Conservation (phyloP, 2,113 vertebrate species). For the Plestiodon gilberti region DNA sequence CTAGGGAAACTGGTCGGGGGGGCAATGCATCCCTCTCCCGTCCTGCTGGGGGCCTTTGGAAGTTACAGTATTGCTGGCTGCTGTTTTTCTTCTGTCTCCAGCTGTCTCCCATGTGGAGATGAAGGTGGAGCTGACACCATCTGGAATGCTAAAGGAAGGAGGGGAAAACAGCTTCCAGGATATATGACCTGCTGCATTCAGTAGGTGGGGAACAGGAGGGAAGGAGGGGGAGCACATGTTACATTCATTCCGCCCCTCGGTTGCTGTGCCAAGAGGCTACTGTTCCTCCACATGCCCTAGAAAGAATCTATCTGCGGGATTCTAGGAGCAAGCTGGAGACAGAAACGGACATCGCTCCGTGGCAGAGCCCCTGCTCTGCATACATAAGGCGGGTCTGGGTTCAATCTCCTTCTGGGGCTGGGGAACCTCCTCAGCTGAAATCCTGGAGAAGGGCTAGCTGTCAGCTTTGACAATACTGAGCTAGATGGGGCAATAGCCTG, state of each 20-base stretch:
- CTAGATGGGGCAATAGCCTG: too few relatives aligned
- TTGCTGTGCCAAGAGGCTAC: not conserved
- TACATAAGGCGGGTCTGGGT: too few relatives aligned
- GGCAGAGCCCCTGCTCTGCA: too few relatives aligned
- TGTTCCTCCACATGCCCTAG: too few relatives aligned
- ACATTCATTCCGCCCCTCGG: not conserved
- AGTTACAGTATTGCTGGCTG: constrained; percentile 59
- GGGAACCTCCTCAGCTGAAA: too few relatives aligned
- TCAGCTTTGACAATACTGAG: too few relatives aligned
- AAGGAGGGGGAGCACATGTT: too few relatives aligned
- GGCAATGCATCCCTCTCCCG: constrained; percentile 55
- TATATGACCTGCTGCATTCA: not conserved
- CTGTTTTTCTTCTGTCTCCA: constrained; percentile 77
- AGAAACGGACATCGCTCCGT: too few relatives aligned
- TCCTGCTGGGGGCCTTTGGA: constrained; percentile 62
- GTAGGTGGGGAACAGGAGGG: not conserved
- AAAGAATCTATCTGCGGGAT: too few relatives aligned
- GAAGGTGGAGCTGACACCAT: constrained; percentile 74
- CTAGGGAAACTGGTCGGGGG: constrained; percentile 65
- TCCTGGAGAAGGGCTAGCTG: too few relatives aligned
- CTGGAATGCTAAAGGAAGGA: constrained; percentile 77
- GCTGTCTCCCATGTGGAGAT: constrained; percentile 82
- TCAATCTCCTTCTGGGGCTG: too few relatives aligned
- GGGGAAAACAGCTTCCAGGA: not conserved
- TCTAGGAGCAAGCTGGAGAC: too few relatives aligned